A percentile compares a stretch with the other conserved stretches of the same genome.
Conservation (phyloP, 2,113 vertebrate species). For the Gymnorhina tibicen region DNA sequence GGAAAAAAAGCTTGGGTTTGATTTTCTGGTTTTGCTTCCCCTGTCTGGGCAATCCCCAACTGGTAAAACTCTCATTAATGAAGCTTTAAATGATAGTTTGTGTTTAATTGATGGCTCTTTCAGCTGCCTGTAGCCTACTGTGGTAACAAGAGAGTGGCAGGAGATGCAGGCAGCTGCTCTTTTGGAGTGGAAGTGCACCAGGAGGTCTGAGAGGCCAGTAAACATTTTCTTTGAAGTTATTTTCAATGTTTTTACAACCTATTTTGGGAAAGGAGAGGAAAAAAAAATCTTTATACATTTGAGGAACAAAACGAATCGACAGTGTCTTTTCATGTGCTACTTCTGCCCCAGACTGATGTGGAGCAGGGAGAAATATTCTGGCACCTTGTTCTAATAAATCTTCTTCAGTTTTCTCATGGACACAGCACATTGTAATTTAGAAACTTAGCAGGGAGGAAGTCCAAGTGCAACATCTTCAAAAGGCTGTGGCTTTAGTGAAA, state of each 20-base stretch:
- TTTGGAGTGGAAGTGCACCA: neutral
- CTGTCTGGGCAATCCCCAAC: neutral
- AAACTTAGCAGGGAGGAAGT: constrained; percentile 41
- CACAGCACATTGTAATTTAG: constrained; percentile 17
- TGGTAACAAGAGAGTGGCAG: neutral
- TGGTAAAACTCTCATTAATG: neutral
- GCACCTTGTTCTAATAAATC: constrained; percentile 56
- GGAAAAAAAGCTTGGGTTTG: neutral
- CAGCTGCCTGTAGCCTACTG: neutral
- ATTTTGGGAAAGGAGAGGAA: neutral
- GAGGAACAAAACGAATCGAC: neutral
- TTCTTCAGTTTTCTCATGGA: constrained; percentile 27
- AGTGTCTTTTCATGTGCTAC: neutral
- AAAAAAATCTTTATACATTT: neutral
- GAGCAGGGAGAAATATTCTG: neutral
- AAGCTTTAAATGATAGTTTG: neutral
- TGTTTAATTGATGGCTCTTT: neutral
- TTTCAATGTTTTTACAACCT: neutral
- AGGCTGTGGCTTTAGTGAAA: constrained; percentile 20
- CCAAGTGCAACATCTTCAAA: constrained; percentile 54
- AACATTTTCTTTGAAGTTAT: neutral
- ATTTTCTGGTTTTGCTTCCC: neutral
- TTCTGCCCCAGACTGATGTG: neutral
- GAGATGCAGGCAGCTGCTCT: neutral
- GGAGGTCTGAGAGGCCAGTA: neutral